Base-by-base conservation (phyloP, 2,888 invertebrate species). In the Pristionchus maxplancki region DNA sequence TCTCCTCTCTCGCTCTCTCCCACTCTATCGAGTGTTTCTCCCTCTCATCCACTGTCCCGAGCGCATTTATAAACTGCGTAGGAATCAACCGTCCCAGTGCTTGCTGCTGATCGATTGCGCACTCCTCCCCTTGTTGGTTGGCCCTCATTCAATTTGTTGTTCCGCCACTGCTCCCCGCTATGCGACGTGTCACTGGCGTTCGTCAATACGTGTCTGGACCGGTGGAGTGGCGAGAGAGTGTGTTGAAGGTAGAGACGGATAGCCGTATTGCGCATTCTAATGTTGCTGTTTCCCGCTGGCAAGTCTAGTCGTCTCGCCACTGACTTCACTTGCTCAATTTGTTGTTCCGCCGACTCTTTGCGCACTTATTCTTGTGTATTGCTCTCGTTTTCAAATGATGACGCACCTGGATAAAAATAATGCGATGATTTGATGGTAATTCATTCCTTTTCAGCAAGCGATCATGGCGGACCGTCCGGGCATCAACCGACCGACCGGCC, bases 401-500 rank as follows among this genome's bases (percentile, higher is more conserved):
- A n/a, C n/a, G n/a, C n/a, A n/a, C n/a, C n/a, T n/a, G n/a, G n/a
- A n/a, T n/a, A n/a, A n/a, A n/a, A n/a, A n/a, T n/a, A n/a, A n/a
- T n/a, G n/a, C n/a, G n/a, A n/a, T n/a, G n/a, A n/a, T n/a, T n/a
- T n/a, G n/a, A n/a, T n/a, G 6, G 6, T n/a, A 28, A 11, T 6
- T 28, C 2, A 28, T 28, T 62, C 9, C 24, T 5, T 62, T 62
- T 13, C 62, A 62, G 28, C 2, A n/a, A n/a, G 2, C 5, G 34
- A 40, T n/a, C 40, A 74, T 74, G 74, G 37, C 40, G n/a, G 74
- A 74, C n/a, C 15, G 28, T 6, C 37, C 34, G 37, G 28, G n/a
- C 3, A 84, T 84, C 62, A 62, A 20, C 24, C 84, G 84, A 34
- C 84, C 84, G 58, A 62, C 84, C n/a, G 84, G 62, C 28, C 84